Percentiles rank a stretch among this genome's conserved stretches.
phyloP scores from a whole-genome alignment of 2,113 vertebrate species.

The Neotragus moschatus region DNA sequence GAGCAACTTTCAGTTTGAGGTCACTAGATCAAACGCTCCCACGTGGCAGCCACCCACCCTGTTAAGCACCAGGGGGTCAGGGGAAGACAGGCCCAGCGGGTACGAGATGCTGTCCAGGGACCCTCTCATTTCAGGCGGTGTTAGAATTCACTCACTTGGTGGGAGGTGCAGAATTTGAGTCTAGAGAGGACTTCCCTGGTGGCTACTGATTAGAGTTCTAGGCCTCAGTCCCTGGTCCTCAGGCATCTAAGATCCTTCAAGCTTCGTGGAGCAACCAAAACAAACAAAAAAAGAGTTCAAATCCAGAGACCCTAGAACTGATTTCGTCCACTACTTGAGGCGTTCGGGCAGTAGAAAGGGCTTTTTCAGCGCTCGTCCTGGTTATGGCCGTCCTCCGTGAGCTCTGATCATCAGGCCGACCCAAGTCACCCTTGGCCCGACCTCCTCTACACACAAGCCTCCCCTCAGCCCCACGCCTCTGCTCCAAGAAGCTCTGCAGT shows the following conservation, averaged over 20 bases:
- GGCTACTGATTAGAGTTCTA: neutral
- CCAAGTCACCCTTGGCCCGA: neutral
- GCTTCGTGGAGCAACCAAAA: neutral
- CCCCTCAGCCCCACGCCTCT: neutral
- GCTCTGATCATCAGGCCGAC: neutral
- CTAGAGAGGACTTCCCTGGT: neutral
- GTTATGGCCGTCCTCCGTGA: accelerated
- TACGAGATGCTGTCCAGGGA: no score
- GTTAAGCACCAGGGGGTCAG: neutral
- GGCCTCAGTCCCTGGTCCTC: neutral
- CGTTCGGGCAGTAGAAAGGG: accelerated
- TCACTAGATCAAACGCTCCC: neutral
- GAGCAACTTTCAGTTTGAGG: neutral
- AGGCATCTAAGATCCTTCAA: neutral
- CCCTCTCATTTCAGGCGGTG: neutral
- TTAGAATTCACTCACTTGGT: neutral
- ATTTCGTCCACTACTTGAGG: neutral
- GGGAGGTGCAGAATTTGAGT: neutral
- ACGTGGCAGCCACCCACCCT: neutral
- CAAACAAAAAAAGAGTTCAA: neutral
- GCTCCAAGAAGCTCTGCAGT: neutral
- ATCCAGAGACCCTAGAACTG: neutral
- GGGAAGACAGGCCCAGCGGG: accelerated
- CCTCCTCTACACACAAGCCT: neutral
- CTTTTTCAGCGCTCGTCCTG: neutral